These are phyloP conservation scores for Hydropsyche tenuis DNA, from an alignment of 1,140 invertebrate species.

Conservation along the genomic window DNA sequence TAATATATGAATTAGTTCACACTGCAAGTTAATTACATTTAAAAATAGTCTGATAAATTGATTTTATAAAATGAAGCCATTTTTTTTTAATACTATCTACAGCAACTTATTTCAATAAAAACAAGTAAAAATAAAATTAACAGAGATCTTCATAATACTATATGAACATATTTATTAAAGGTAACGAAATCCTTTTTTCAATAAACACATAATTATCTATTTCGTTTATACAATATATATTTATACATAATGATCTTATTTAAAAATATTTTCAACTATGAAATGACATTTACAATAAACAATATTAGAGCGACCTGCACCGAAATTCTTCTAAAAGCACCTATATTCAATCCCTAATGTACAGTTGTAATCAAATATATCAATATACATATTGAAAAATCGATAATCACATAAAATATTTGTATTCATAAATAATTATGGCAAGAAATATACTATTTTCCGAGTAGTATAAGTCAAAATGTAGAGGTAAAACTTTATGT, in stretches of 20 bases:
- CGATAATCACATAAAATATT: background rate
- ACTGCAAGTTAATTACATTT: no score
- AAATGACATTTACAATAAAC: background rate
- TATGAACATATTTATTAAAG: background rate
- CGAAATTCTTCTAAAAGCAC: constrained; percentile 29
- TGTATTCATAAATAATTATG: background rate
- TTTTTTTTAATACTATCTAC: no score
- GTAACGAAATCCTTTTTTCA: background rate
- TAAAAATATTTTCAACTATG: background rate
- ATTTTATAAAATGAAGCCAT: no score
- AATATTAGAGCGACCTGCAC: constrained; percentile 20
- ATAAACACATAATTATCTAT: background rate
- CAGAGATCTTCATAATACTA: constrained; percentile 11
- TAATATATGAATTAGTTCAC: no score
- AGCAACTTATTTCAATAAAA: background rate
- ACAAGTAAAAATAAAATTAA: constrained; percentile 9
- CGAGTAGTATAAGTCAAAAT: background rate
- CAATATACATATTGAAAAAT: background rate
- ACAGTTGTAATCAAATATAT: background rate
- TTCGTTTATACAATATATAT: background rate
- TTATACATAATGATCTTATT: background rate
- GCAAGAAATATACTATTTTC: background rate
- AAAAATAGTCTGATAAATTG: no score
- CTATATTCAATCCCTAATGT: constrained; percentile 31
- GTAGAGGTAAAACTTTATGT: background rate